Conservation (phyloP, 2,113 vertebrate genomes). For the Butastur rufipennis region DNA sequence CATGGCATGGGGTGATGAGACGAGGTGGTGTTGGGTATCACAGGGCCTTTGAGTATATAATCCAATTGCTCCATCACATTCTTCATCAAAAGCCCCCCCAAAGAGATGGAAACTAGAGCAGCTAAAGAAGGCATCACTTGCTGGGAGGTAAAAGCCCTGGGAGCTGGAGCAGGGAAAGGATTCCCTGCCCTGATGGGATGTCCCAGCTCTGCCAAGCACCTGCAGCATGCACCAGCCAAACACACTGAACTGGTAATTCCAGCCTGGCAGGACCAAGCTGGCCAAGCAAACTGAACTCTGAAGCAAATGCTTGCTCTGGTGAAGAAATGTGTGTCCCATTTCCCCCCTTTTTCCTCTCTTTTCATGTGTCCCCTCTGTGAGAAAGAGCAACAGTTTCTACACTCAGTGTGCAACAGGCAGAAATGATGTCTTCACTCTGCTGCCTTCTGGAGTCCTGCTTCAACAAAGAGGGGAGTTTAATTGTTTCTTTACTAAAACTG, state of each 20-base stretch:
- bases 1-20: too few species aligned
- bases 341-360: not conserved
- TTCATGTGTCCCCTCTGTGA: not conserved
- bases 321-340: not conserved
- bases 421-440: not conserved
- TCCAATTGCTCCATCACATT: not conserved
- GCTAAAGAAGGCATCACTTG: not conserved
- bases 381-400: not conserved
- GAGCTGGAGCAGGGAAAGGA: not conserved
- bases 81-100: not conserved
- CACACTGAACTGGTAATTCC: not conserved
- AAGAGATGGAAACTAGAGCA: not conserved
- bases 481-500: not conserved
- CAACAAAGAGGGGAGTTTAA: not conserved
- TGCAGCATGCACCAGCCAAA: fast-evolving
- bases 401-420: not conserved
- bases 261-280: not conserved
- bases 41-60: not conserved
- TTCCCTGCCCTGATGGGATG: too few species aligned
- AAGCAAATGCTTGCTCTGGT: not conserved
- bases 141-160: not conserved
- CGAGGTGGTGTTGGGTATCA: not conserved
- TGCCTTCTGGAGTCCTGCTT: not conserved
- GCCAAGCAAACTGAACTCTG: not conserved
- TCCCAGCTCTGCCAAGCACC: not conserved